Base-by-base conservation (phyloP, 2,113 vertebrate species). In the Tachysurus vachellii region DNA sequence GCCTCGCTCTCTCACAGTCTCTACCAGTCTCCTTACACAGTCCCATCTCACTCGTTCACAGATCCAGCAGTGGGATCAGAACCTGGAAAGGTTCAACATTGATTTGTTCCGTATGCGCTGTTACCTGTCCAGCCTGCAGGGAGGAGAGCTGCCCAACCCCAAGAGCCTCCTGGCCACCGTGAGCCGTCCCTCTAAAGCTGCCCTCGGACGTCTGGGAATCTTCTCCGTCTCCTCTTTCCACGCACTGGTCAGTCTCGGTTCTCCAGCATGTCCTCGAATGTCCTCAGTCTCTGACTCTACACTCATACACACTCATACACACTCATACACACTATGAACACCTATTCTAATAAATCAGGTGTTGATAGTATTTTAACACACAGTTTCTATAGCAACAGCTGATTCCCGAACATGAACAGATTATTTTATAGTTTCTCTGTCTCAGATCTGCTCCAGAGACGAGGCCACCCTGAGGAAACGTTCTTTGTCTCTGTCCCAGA, bases 51-150 rank as follows among this genome's bases (percentile, higher is more conserved):
- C 54, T 47, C 44, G 14, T 28, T 1, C 68, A 79, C 93, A 99
- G 98, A 99, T 99, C 90, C 98, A 98, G 92, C 98, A 99, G 85
- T 99, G 98, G 98, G 98, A 99, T 89, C 98, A 99, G 94, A 99
- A 99, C 90, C 94, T 99, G 93, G 98, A 99, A 94, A 95, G 95
- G 85, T 99, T 99, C 89, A 98, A 98, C 94, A 96, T 98, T 94
- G 98, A 99, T 79, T 96, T 99, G 83, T 99, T 99, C 91, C 94
- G 98, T 88, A 96, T 97, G 96, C 97, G 98, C 71, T 99, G 98
- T 93, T 99, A 99, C 85, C 94, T 99, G 85, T 96, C 98, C 88
- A 99, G 98, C 91, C 94, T 99, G 70, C 98, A 99, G 91, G 98
- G 98, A 0, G 97, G 97, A 2, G 98, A 99, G 93, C 90, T 99